Evolutionary conservation across 2,113 vertebrate genomes (phyloP).

Genomic region (Daubentonia madagascariensis): DNA sequence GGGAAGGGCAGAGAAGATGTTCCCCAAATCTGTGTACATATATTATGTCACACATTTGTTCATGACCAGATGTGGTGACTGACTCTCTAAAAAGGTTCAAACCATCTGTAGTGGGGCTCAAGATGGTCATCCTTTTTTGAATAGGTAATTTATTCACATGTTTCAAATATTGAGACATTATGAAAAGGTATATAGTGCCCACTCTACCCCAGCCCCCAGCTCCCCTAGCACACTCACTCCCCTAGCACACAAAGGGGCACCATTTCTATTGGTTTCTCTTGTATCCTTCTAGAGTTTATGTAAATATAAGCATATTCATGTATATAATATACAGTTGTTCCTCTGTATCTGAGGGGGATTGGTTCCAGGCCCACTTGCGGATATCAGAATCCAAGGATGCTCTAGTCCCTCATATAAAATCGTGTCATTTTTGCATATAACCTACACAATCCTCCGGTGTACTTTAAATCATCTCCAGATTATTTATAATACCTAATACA

Average conservation of each 20-base stretch:
- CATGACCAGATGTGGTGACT: background rate
- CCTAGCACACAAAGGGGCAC: background rate
- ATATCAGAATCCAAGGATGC: no score
- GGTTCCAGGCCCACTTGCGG: no score
- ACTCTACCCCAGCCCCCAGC: background rate
- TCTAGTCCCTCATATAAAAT: no score
- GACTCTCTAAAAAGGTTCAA: background rate
- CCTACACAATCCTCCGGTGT: no score
- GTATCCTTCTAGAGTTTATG: background rate
- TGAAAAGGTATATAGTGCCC: background rate
- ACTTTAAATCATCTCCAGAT: no score
- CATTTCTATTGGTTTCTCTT: background rate
- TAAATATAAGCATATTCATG: background rate
- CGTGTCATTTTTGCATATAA: no score
- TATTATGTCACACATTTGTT: background rate
- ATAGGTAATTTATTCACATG: background rate
- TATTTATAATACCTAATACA: no score
- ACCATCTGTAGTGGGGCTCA: background rate
- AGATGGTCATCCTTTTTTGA: background rate
- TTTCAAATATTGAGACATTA: background rate
- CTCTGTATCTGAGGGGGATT: no score
- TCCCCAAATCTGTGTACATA: background rate
- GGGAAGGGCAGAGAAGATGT: background rate
- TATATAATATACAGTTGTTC: no score
- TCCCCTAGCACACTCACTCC: background rate